Evolutionary conservation across 1,140 invertebrate species (phyloP).

Genomic region (Zaprionus lachaisei): DNA sequence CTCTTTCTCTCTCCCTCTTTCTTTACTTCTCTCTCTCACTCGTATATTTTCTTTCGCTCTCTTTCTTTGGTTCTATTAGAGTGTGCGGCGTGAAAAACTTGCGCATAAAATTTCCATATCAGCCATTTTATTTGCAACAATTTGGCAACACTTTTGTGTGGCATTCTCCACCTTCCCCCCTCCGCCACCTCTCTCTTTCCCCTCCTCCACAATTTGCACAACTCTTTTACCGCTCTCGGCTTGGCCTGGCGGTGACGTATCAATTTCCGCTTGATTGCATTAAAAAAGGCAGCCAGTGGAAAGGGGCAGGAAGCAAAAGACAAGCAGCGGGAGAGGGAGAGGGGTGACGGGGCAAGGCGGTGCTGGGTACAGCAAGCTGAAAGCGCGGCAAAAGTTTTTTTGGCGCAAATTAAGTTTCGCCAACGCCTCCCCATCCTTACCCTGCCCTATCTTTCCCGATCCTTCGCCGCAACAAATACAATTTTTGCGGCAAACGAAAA

Average conservation of each 20-base stretch:
- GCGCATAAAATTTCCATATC: slow-evolving; percentile 78
- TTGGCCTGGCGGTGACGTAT: slow-evolving; percentile 72
- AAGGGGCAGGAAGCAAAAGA: not conserved
- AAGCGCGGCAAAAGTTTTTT: slow-evolving; percentile 49
- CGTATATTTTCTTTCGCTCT: not conserved
- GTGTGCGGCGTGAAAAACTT: slow-evolving; percentile 56
- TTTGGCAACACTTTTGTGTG: slow-evolving; percentile 74
- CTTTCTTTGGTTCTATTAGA: slow-evolving; percentile 1
- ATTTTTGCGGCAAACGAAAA: slow-evolving; percentile 82
- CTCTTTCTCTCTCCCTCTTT: not conserved
- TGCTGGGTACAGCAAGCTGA: not conserved
- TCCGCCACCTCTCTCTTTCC: not conserved
- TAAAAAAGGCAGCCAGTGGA: slow-evolving; percentile 47
- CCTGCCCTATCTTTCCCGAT: not conserved
- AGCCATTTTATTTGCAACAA: slow-evolving; percentile 82
- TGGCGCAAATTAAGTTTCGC: slow-evolving; percentile 79
- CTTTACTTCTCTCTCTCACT: not conserved
- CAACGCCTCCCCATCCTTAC: not conserved
- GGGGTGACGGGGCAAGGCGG: not conserved
- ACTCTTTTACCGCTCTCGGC: not conserved
- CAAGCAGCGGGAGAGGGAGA: not conserved
- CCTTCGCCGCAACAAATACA: slow-evolving; percentile 65
- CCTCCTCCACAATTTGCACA: not conserved
- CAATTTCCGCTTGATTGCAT: slow-evolving; percentile 82
- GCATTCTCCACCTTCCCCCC: not conserved